Conservation (phyloP, 92 coral and sea anemone genomes). For the Anthopleura xanthogrammica region DNA sequence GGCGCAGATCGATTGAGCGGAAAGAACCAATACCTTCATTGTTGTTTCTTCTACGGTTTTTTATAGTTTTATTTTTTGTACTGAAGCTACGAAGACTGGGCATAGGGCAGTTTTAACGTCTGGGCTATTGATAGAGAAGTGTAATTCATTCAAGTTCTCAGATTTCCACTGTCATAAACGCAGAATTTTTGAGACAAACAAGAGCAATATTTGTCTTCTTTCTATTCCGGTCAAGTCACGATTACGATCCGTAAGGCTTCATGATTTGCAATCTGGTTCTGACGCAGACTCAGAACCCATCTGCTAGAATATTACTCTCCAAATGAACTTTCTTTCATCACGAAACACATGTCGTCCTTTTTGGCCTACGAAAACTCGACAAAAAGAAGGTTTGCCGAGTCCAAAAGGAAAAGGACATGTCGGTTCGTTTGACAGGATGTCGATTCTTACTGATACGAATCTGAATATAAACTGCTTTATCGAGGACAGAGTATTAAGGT, state of each 20-base stretch:
- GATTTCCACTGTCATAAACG: background rate
- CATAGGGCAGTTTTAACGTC: no score
- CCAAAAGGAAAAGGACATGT: background rate
- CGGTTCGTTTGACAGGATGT: background rate
- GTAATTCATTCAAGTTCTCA: background rate
- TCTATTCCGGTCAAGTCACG: slow-evolving; percentile 5
- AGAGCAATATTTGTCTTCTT: background rate
- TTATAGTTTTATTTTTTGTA: background rate
- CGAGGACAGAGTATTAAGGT: background rate
- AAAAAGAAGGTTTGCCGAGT: background rate
- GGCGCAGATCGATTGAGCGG: background rate
- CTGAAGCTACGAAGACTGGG: no score
- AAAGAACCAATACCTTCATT: background rate
- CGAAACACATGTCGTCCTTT: background rate
- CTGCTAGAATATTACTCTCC: background rate
- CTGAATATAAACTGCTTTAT: slow-evolving; percentile 8
- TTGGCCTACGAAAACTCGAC: background rate
- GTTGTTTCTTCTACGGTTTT: background rate
- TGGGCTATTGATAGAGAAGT: no score
- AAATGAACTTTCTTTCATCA: background rate
- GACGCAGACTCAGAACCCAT: background rate
- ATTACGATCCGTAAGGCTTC: slow-evolving; percentile 1
- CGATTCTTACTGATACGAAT: background rate
- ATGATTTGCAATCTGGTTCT: slow-evolving; percentile 2
- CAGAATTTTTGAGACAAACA: background rate